These are phyloP conservation scores for Tychaedon coryphoeus DNA, from an alignment of 2,113 vertebrate genomes.

Conservation along the genomic window DNA sequence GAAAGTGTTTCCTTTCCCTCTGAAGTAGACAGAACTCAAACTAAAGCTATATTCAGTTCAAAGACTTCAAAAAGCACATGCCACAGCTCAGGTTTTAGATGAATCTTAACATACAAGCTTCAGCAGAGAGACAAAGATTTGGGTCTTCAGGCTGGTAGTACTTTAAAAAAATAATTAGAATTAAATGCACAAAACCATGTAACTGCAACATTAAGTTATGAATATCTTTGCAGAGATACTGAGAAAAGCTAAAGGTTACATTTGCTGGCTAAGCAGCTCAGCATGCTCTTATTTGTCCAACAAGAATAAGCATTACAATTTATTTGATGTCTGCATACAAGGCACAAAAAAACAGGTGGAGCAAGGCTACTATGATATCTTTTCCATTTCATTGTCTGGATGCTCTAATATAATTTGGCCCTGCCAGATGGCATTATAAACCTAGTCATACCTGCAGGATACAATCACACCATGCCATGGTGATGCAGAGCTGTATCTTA, in stretches of 20 bases:
- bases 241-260: not conserved
- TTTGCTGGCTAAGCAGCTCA: not conserved
- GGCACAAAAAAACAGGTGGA: not conserved
- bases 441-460: not conserved
- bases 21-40: slow-evolving; percentile 28
- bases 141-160: not conserved
- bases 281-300: not conserved
- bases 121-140: not conserved
- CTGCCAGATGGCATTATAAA: not conserved
- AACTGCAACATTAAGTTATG: not conserved
- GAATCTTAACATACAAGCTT: not conserved
- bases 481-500: not conserved
- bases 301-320: not conserved
- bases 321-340: not conserved
- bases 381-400: not conserved
- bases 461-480: not conserved
- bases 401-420: not conserved
- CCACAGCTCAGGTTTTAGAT: slow-evolving; percentile 1
- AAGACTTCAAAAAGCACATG: slow-evolving; percentile 38
- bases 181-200: not conserved
- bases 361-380: not conserved
- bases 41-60: slow-evolving; percentile 18
- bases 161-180: slow-evolving; percentile 21
- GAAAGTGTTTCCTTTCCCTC: not conserved
- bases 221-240: not conserved